These are phyloP conservation scores for Scaptomyza tumidula DNA, from an alignment of 2,888 invertebrate species.

Conservation along the genomic window DNA sequence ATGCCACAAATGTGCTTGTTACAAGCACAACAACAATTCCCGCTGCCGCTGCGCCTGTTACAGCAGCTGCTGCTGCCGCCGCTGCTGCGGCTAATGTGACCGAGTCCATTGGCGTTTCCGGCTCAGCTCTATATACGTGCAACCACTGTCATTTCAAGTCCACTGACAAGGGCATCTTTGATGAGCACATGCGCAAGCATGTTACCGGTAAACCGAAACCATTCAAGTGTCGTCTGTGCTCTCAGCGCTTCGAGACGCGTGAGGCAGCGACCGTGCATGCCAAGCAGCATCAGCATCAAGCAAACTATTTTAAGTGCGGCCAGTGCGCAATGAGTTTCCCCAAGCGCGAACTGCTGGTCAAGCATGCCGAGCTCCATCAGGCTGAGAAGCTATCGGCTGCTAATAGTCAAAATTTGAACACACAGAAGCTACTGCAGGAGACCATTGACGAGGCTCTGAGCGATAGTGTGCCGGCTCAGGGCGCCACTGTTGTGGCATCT, in stretches of 20 bases:
- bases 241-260: slow-evolving; percentile 84
- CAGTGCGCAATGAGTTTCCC: slow-evolving; percentile 84
- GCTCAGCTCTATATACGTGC: slow-evolving; percentile 81
- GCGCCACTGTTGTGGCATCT: slow-evolving; percentile 74
- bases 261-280: slow-evolving; percentile 84
- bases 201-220: slow-evolving; percentile 83
- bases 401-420: slow-evolving; percentile 72
- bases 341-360: slow-evolving; percentile 83
- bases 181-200: slow-evolving; percentile 84
- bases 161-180: slow-evolving; percentile 82
- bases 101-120: slow-evolving; percentile 52
- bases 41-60: slow-evolving; percentile 74
- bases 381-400: slow-evolving; percentile 50
- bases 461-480: slow-evolving; percentile 75
- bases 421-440: slow-evolving; percentile 84
- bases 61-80: slow-evolving; percentile 66
- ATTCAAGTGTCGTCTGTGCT: slow-evolving; percentile 85
- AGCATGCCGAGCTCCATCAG: slow-evolving; percentile 85
- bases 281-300: slow-evolving; percentile 84
- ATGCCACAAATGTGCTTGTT: slow-evolving; percentile 83
- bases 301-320: slow-evolving; percentile 84
- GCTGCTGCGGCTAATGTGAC: slow-evolving; percentile 60
- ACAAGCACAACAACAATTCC: slow-evolving; percentile 82
- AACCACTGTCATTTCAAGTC: slow-evolving; percentile 84
- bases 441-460: slow-evolving; percentile 85